A percentile compares a stretch with the other conserved stretches of the same genome.
phyloP scores from a whole-genome alignment of 2,797 vertebrate genomes.

The Sciurus carolinensis region DNA sequence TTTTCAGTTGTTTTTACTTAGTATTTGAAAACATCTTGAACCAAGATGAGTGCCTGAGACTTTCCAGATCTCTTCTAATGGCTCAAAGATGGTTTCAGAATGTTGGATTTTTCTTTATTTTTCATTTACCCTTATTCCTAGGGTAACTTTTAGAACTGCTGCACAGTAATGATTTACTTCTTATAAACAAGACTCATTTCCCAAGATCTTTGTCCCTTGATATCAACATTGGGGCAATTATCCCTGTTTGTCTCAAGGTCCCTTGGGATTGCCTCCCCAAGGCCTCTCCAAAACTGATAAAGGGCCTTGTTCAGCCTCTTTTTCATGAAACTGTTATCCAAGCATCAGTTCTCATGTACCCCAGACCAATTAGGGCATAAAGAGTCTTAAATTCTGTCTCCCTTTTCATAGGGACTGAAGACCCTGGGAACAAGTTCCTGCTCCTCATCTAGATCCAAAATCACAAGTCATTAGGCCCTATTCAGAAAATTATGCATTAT shows the following conservation, averaged over 20 bases:
- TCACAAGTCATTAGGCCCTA: neutral
- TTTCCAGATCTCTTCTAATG: neutral
- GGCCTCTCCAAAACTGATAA: slow-evolving; percentile 23
- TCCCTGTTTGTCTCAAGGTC: neutral
- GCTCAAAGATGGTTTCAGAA: neutral
- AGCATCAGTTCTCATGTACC: neutral
- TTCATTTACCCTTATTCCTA: neutral
- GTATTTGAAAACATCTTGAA: neutral
- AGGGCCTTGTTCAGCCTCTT: neutral
- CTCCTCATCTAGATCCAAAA: neutral
- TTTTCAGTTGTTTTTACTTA: neutral
- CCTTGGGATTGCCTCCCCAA: slow-evolving; percentile 57
- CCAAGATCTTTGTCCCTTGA: neutral
- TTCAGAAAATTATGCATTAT: neutral
- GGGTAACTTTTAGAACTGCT: neutral
- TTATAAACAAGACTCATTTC: slow-evolving; percentile 57
- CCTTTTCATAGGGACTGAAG: neutral
- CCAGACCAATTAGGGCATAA: neutral
- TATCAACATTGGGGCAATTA: slow-evolving; percentile 55
- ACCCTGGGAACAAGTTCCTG: neutral
- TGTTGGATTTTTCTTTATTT: neutral
- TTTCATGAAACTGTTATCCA: neutral
- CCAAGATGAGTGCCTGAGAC: neutral
- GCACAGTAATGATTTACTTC: neutral
- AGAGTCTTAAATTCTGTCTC: neutral